These are phyloP conservation scores for Vesta saturnalis DNA, from an alignment of 2,888 invertebrate genomes.

Conservation along the genomic window DNA sequence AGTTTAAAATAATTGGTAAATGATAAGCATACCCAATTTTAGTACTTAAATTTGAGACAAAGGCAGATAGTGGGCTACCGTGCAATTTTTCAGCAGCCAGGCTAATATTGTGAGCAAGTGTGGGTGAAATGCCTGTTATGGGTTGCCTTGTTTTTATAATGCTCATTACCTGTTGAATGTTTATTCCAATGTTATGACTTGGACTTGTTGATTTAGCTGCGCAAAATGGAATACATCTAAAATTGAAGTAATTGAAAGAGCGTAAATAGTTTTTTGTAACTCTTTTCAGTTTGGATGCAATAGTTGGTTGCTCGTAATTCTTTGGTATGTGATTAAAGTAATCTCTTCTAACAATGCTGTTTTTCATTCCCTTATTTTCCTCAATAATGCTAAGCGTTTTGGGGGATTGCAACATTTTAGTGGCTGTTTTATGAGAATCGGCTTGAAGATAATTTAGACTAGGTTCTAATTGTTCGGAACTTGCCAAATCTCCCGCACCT, in stretches of 20 bases:
- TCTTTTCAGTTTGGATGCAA: constrained; percentile 74
- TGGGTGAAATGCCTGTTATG: constrained; percentile 58
- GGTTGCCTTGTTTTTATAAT: constrained; percentile 56
- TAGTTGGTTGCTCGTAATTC: constrained; percentile 71
- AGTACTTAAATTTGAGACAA: constrained; percentile 57
- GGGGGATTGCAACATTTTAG: neutral
- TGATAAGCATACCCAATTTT: constrained; percentile 38
- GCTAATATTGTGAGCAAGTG: constrained; percentile 61
- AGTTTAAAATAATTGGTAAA: neutral
- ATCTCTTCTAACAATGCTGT: neutral
- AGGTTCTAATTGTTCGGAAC: neutral
- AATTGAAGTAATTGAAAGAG: constrained; percentile 61
- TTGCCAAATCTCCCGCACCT: constrained; percentile 22
- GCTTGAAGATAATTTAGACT: neutral
- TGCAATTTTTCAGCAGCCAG: constrained; percentile 58
- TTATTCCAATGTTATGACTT: constrained; percentile 72
- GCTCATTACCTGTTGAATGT: constrained; percentile 68
- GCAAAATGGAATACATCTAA: constrained; percentile 70
- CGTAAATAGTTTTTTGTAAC: constrained; percentile 65
- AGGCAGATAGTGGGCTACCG: constrained; percentile 51
- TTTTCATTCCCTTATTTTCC: constrained; percentile 31
- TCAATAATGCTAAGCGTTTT: constrained; percentile 41
- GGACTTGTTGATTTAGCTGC: constrained; percentile 70
- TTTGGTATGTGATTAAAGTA: constrained; percentile 37
- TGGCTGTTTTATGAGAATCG: neutral